These are phyloP conservation scores for Drosophila quinaria DNA, from an alignment of 2,888 invertebrate genomes.

Conservation along the genomic window DNA sequence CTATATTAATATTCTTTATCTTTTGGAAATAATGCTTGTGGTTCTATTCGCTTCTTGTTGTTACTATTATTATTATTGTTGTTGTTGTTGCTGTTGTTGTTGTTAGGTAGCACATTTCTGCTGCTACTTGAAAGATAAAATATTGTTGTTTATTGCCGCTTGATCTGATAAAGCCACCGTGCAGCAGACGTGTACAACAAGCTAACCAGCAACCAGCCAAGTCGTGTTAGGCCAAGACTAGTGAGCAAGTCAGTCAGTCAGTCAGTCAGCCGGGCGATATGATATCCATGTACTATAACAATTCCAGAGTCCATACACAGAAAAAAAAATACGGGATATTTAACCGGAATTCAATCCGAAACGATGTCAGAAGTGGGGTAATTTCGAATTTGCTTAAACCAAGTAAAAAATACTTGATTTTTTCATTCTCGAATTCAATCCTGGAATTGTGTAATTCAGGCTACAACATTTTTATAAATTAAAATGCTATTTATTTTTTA, in stretches of 20 bases:
- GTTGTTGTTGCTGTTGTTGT: conserved; percentile 57
- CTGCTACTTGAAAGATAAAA: conserved; percentile 85
- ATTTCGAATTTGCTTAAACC: no score
- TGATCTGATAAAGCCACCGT: conserved; percentile 84
- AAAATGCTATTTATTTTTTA: no score
- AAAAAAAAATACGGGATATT: no score
- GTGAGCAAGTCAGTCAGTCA: conserved; percentile 11
- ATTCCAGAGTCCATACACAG: conserved; percentile 78
- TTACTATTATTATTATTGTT: conserved; percentile 17
- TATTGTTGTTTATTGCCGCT: conserved; percentile 82
- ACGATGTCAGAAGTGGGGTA: no score
- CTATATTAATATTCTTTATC: conserved; percentile 84
- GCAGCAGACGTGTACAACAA: conserved; percentile 73
- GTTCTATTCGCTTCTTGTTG: conserved; percentile 25
- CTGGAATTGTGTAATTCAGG: no score
- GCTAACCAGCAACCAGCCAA: conserved; percentile 48
- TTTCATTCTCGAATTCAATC: no score
- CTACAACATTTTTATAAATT: no score
- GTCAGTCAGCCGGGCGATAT: conserved; percentile 68
- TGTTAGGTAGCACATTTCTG: conserved; percentile 82
- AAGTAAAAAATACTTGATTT: no score
- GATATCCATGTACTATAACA: conserved; percentile 77
- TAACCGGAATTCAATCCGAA: no score
- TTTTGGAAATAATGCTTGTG: conserved; percentile 70
- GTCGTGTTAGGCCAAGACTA: conserved; percentile 17